Evolutionary conservation across 2,797 vertebrate species (phyloP), one percentile per base, ranked within the genome.

Genomic region (Labroides dimidiatus): DNA sequence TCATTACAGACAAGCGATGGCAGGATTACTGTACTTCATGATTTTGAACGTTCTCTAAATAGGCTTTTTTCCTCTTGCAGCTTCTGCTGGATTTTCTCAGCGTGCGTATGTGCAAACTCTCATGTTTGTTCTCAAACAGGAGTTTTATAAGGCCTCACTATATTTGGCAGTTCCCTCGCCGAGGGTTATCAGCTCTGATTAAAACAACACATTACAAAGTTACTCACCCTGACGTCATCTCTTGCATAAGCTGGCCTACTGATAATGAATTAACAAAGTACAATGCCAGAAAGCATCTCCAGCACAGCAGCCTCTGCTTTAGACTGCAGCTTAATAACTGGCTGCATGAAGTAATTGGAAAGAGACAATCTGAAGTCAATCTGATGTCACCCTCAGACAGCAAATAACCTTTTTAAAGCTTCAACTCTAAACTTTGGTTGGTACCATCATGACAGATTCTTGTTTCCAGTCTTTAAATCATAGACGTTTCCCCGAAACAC

Each of bases 1-100:
- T 72, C 43, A 80, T 69, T 61, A 66, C 56, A 82, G 70, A 85
- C 52, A 66, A 70, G 53, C 41, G 11, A 42, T 4, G 10, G 20
- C 58, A 62, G 43, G 64, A 79, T 70, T 74, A 58, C 53, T 74
- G 45, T 23, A 66, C 48, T 58, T 55, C 19, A 52, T 72, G 20
- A 60, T 73, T n/a, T 59, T 56, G 41, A 65, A 71, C 39, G 55
- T 30, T 65, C 39, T 54, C 64, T 48, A 42, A 76, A 63, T 20
- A 52, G 45, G 0, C 11, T 39, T 52, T 60, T n/a, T 19, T 24
- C 44, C 19, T 45, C 27, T 36, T 8, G 21, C 20, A 45, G 14
- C 53, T 39, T 27, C 17, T 27, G 20, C 10, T 33, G 19, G 1
- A 54, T 80, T 41, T 15, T 15, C 49, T 49, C 21, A 42, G 41